These are phyloP conservation scores for Syrmaticus mikado DNA, from an alignment of 2,113 vertebrate genomes.

Conservation along the genomic window DNA sequence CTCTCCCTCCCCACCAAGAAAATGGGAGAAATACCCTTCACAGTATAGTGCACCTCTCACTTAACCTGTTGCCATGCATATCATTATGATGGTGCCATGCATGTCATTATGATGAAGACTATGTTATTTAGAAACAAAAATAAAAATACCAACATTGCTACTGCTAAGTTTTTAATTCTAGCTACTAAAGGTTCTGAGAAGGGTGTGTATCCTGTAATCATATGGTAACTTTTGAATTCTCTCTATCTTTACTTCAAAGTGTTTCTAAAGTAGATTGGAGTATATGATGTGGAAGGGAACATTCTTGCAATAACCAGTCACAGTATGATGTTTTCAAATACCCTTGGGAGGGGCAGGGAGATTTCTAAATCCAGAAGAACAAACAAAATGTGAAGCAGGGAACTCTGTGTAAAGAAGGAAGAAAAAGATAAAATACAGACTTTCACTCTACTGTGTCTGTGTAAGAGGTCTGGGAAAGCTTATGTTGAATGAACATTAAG, in stretches of 20 bases:
- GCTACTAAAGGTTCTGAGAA: not conserved
- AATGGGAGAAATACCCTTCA: not conserved
- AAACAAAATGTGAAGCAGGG: not conserved
- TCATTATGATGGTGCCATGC: not conserved
- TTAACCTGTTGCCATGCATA: not conserved
- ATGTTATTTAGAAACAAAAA: not conserved
- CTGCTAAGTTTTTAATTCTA: not conserved
- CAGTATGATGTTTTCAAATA: not conserved
- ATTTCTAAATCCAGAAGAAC: not conserved
- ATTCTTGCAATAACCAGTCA: not conserved
- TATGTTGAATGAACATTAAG: not conserved
- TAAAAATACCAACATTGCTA: not conserved
- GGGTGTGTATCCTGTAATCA: not conserved
- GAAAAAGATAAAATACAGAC: not conserved
- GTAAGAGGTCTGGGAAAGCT: not conserved
- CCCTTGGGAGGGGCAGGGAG: not conserved
- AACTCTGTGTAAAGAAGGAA: not conserved
- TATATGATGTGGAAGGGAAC: not conserved
- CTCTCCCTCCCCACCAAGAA: not conserved
- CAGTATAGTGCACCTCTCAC: not conserved
- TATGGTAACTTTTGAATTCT: not conserved
- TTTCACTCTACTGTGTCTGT: not conserved
- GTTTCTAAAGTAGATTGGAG: not conserved
- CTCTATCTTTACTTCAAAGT: not conserved
- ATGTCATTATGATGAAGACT: not conserved